Evolutionary conservation across 2,113 vertebrate species (phyloP).

Genomic region (Hypocryptadius cinnamomeus): DNA sequence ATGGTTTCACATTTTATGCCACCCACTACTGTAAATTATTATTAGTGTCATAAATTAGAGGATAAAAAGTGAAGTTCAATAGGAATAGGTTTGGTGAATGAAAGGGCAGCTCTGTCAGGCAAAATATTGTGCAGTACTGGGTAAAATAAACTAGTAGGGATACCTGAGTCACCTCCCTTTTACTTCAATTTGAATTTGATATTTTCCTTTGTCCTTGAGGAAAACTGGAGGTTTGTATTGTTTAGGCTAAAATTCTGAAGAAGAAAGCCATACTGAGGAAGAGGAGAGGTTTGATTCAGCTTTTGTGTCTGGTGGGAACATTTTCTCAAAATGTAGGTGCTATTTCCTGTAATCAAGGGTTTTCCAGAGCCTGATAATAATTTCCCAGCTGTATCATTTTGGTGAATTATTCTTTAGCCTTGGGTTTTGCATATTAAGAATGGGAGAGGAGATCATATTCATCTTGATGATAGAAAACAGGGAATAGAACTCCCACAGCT

Average conservation of each 20-base stretch:
- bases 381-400: slow-evolving; percentile 64
- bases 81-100: background rate
- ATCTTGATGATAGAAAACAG: slow-evolving; percentile 66
- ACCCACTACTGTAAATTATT: background rate
- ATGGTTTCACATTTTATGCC: background rate
- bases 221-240: background rate
- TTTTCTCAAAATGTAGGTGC: slow-evolving; percentile 66
- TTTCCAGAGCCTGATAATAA: slow-evolving; percentile 61
- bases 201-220: background rate
- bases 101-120: background rate
- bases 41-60: background rate
- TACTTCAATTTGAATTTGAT: background rate
- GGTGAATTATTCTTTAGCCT: slow-evolving; percentile 62
- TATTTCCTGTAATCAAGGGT: slow-evolving; percentile 69
- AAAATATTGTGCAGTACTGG: background rate
- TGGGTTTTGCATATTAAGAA: slow-evolving; percentile 60
- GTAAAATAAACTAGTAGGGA: background rate
- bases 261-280: slow-evolving; percentile 10
- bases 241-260: slow-evolving; percentile 26
- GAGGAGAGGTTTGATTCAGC: slow-evolving; percentile 41
- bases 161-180: background rate
- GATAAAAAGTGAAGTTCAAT: background rate
- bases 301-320: slow-evolving; percentile 59
- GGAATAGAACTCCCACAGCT: slow-evolving; percentile 60
- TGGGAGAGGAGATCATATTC: slow-evolving; percentile 57